These are phyloP conservation scores for Hassar affinis DNA, from an alignment of 2,113 vertebrate species.

Conservation along the genomic window DNA sequence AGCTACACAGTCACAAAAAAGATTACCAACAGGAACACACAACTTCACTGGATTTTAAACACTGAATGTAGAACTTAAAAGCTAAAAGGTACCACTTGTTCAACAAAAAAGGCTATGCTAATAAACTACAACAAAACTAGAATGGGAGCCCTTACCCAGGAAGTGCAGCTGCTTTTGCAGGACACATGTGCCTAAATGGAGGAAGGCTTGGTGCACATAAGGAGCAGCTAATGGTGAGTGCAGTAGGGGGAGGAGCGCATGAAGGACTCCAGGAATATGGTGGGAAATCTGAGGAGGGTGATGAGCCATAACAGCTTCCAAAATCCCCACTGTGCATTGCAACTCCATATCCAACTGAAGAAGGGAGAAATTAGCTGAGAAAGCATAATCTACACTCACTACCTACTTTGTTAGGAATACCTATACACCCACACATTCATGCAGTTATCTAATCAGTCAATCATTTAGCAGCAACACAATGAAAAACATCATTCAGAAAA, in stretches of 20 bases:
- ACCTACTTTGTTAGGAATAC: background rate
- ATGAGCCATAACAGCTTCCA: slow-evolving; percentile 77
- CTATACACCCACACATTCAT: background rate
- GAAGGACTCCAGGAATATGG: slow-evolving; percentile 83
- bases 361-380: background rate
- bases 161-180: slow-evolving; percentile 82
- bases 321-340: slow-evolving; percentile 78
- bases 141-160: slow-evolving; percentile 76
- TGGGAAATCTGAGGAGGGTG: slow-evolving; percentile 80
- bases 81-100: background rate
- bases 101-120: background rate
- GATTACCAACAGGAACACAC: background rate
- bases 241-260: slow-evolving; percentile 84
- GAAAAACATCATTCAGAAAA: background rate
- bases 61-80: background rate
- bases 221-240: slow-evolving; percentile 90
- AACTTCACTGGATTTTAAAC: background rate
- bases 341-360: slow-evolving; percentile 83
- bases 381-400: background rate
- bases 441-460: background rate
- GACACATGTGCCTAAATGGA: slow-evolving; percentile 83
- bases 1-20: slow-evolving; percentile 67
- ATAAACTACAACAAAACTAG: background rate
- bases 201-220: slow-evolving; percentile 77
- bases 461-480: background rate